These are phyloP conservation scores for Drosophila pallidifrons DNA, from an alignment of 1,140 invertebrate genomes.

Conservation along the genomic window DNA sequence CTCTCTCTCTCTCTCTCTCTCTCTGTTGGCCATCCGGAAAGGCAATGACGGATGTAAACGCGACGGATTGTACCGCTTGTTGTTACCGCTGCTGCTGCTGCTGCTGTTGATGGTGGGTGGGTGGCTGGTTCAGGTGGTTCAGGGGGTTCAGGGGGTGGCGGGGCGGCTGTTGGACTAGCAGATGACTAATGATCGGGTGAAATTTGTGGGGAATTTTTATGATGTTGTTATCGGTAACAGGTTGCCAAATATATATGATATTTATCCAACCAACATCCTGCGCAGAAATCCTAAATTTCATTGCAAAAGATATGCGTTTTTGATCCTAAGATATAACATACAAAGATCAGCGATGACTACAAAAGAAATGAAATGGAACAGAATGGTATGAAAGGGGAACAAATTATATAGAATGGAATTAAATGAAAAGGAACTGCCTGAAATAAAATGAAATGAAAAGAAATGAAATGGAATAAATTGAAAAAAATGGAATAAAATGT, in stretches of 20 bases:
- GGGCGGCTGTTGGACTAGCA: neutral
- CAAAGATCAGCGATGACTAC: too few species aligned
- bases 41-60: slow-evolving; percentile 55
- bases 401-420: too few species aligned
- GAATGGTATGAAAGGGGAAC: too few species aligned
- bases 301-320: too few species aligned
- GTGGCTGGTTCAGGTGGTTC: slow-evolving; percentile 1
- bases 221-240: slow-evolving; percentile 5
- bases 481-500: too few species aligned
- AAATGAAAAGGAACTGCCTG: too few species aligned
- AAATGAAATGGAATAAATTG: too few species aligned
- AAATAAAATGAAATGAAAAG: too few species aligned
- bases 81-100: slow-evolving; percentile 2
- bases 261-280: neutral
- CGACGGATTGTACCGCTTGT: slow-evolving; percentile 3
- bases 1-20: neutral
- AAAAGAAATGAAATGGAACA: too few species aligned
- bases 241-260: neutral
- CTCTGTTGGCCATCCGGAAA: slow-evolving; percentile 54
- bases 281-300: too few species aligned
- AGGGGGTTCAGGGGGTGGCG: neutral
- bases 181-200: slow-evolving; percentile 29
- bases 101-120: slow-evolving; percentile 6
- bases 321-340: too few species aligned
- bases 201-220: slow-evolving; percentile 1